A percentile compares a stretch with the other conserved stretches of the same genome.
phyloP scores from a whole-genome alignment of 2,888 invertebrate genomes.

The Tetanocera ferruginea region DNA sequence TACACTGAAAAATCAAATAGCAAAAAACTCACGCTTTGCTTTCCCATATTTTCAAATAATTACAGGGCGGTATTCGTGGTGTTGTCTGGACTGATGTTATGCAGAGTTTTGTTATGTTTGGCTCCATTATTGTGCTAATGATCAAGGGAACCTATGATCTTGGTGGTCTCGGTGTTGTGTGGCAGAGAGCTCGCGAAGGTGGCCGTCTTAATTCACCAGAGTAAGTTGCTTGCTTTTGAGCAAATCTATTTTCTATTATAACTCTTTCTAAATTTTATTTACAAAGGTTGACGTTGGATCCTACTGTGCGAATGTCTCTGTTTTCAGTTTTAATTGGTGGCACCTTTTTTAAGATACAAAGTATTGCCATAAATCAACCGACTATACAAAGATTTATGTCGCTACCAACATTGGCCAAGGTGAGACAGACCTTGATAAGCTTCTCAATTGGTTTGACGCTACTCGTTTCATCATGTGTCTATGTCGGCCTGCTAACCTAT shows the following conservation, averaged over 20 bases:
- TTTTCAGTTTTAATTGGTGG: conserved; percentile 84
- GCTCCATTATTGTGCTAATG: conserved; percentile 78
- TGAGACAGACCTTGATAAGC: conserved; percentile 77
- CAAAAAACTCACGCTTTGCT: not conserved
- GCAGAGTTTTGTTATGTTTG: conserved; percentile 82
- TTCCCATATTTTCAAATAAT: conserved; percentile 66
- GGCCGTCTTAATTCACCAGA: conserved; percentile 79
- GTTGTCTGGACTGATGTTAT: conserved; percentile 87
- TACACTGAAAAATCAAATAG: not conserved
- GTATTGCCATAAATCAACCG: conserved; percentile 83
- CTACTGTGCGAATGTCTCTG: conserved; percentile 84
- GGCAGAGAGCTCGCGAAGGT: conserved; percentile 78
- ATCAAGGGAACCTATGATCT: conserved; percentile 81
- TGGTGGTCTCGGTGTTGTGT: conserved; percentile 77
- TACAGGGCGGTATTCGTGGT: conserved; percentile 81
- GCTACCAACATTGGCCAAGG: conserved; percentile 77
- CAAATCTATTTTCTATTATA: not conserved
- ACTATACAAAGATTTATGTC: conserved; percentile 88
- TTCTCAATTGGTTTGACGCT: conserved; percentile 76
- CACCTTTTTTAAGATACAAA: conserved; percentile 80
- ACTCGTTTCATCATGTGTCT: conserved; percentile 76
- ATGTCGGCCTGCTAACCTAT: conserved; percentile 81
- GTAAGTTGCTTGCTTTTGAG: conserved; percentile 69
- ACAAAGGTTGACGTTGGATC: conserved; percentile 80
- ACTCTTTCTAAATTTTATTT: not conserved